A percentile compares a stretch with the other conserved stretches of the same genome.
Conservation (phyloP, 2,113 vertebrate genomes). For the Ibidorhyncha struthersii region DNA sequence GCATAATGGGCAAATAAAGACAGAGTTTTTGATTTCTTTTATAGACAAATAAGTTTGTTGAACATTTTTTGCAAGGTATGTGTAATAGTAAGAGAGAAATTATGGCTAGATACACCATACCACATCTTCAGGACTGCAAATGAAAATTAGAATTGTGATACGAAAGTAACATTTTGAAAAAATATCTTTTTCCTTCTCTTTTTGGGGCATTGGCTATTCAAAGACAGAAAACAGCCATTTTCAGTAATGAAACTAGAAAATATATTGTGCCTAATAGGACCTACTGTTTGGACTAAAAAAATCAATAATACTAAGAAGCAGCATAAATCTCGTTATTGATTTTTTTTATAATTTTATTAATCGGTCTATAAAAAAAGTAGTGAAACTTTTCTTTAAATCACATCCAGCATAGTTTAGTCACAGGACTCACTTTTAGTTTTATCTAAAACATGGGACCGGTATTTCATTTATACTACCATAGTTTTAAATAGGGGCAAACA, state of each 20-base stretch:
- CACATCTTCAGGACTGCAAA: neutral
- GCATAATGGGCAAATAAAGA: neutral
- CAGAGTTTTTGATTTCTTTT: neutral
- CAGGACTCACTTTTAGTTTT: neutral
- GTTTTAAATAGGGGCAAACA: constrained; percentile 12
- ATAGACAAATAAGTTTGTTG: neutral
- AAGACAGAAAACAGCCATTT: neutral
- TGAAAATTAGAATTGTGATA: neutral
- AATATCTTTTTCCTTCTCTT: neutral
- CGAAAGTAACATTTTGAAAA: neutral
- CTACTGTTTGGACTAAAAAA: neutral
- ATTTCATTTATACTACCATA: neutral
- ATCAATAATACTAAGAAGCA: neutral
- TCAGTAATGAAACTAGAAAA: neutral
- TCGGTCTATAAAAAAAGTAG: neutral
- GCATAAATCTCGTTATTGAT: constrained; percentile 11
- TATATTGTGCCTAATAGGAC: neutral
- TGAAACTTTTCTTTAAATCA: neutral
- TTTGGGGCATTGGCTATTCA: neutral
- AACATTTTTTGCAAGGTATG: neutral
- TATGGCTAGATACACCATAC: neutral
- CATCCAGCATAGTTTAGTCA: neutral
- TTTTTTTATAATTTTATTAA: neutral
- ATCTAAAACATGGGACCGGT: neutral
- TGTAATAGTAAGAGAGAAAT: neutral